These are phyloP conservation scores for Rhopalosiphum padi DNA, from an alignment of 1,140 invertebrate species.

Conservation along the genomic window DNA sequence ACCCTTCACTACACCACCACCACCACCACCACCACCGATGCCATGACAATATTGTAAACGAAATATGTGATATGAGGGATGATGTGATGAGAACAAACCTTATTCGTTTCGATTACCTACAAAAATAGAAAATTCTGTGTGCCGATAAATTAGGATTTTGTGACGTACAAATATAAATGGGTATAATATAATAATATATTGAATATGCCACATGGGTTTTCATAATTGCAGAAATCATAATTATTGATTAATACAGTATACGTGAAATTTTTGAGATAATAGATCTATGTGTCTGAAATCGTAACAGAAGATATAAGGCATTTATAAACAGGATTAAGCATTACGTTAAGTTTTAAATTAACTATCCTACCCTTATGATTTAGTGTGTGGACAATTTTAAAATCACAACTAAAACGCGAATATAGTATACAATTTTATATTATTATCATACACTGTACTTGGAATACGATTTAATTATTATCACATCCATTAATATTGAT, in stretches of 20 bases:
- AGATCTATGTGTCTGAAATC: no score
- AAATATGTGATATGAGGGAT: not conserved
- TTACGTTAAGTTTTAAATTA: not conserved
- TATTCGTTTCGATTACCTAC: not conserved
- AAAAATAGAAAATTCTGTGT: not conserved
- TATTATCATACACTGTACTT: not conserved
- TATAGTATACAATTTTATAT: not conserved
- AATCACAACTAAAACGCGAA: not conserved
- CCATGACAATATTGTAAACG: not conserved
- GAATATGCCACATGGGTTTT: not conserved
- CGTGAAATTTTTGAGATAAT: not conserved
- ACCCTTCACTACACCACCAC: not conserved
- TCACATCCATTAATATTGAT: not conserved
- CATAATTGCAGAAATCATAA: not conserved
- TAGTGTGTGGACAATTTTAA: not conserved
- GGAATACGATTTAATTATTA: not conserved
- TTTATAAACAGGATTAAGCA: not conserved
- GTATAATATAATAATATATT: not conserved
- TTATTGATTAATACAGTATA: no score
- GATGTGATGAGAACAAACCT: not conserved
- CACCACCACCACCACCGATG: not conserved
- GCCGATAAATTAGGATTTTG: not conserved
- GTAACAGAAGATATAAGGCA: not conserved
- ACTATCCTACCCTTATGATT: not conserved
- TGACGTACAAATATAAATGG: not conserved